These are phyloP conservation scores for Biston stratarius DNA, from an alignment of 2,888 invertebrate genomes.

Conservation along the genomic window DNA sequence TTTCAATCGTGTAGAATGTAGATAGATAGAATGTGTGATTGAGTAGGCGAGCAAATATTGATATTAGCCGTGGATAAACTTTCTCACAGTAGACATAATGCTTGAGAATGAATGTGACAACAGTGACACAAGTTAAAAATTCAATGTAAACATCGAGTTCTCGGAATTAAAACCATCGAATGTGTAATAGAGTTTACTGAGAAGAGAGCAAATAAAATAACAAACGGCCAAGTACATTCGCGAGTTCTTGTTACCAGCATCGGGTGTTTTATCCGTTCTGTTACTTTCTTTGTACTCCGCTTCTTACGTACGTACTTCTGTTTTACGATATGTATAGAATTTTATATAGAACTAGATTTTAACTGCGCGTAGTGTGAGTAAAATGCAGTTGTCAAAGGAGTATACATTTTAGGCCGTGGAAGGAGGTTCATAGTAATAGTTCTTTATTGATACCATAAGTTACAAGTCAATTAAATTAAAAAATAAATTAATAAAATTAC, in stretches of 20 bases:
- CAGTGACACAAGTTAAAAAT: slow-evolving; percentile 75
- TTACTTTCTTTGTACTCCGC: slow-evolving; percentile 68
- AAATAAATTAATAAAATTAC: too few relatives aligned
- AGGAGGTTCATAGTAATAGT: too few relatives aligned
- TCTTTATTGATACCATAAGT: too few relatives aligned
- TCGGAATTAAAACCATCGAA: slow-evolving; percentile 81
- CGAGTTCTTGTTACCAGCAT: slow-evolving; percentile 62
- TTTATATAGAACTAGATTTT: slow-evolving; percentile 50
- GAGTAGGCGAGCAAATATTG: slow-evolving; percentile 63
- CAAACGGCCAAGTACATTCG: slow-evolving; percentile 68
- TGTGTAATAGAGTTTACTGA: slow-evolving; percentile 80
- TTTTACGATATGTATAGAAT: slow-evolving; percentile 62
- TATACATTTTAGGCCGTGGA: too few relatives aligned
- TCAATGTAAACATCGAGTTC: slow-evolving; percentile 77
- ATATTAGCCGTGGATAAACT: slow-evolving; percentile 61
- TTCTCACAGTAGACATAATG: slow-evolving; percentile 67
- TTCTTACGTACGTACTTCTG: slow-evolving; percentile 57
- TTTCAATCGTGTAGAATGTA: slow-evolving; percentile 14
- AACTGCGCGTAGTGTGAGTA: too few relatives aligned
- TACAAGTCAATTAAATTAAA: too few relatives aligned
- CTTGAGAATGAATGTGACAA: slow-evolving; percentile 75
- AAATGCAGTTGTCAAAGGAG: too few relatives aligned
- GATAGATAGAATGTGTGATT: slow-evolving; percentile 29
- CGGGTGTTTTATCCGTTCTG: slow-evolving; percentile 66
- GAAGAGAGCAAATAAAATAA: slow-evolving; percentile 82